Evolutionary conservation across 2,888 invertebrate species (phyloP).

Genomic region (Unio delphinus): DNA sequence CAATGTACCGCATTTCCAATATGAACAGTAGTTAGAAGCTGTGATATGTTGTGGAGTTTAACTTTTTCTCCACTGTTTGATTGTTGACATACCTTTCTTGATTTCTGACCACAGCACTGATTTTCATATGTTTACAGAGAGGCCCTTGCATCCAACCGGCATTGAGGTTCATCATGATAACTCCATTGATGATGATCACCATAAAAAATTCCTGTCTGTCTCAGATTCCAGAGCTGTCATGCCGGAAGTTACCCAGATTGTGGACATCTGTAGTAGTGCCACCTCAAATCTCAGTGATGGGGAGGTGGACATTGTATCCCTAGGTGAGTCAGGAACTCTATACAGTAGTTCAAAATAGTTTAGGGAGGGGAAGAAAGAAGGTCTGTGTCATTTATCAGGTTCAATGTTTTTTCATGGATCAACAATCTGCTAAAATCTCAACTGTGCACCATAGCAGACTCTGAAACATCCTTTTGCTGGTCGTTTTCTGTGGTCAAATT

Average conservation of each 20-base stretch:
- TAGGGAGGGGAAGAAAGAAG: too few species aligned
- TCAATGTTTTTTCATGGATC: too few species aligned
- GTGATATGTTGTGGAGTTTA: neutral
- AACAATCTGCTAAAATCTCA: too few species aligned
- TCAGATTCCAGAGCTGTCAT: constrained; percentile 20
- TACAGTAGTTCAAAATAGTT: too few species aligned
- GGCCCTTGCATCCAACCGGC: constrained; percentile 36
- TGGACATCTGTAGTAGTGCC: constrained; percentile 1
- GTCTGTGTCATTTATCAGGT: too few species aligned
- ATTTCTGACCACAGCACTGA: neutral
- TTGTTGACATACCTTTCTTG: too few species aligned
- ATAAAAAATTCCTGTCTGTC: constrained; percentile 29
- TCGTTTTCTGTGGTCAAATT: too few species aligned
- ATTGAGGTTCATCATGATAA: constrained; percentile 37
- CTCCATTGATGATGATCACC: constrained; percentile 24
- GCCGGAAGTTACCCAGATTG: constrained; percentile 21
- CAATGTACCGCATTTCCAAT: neutral
- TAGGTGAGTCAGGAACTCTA: constrained; percentile 26
- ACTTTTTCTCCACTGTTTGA: too few species aligned
- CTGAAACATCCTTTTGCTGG: too few species aligned
- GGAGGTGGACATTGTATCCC: constrained; percentile 43
- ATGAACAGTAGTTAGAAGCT: neutral
- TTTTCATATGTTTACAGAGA: constrained; percentile 21
- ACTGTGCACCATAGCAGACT: too few species aligned
- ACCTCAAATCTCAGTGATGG: constrained; percentile 21